phyloP scores from a whole-genome alignment of 2,113 vertebrate species.

The Pterophyllum scalare region DNA sequence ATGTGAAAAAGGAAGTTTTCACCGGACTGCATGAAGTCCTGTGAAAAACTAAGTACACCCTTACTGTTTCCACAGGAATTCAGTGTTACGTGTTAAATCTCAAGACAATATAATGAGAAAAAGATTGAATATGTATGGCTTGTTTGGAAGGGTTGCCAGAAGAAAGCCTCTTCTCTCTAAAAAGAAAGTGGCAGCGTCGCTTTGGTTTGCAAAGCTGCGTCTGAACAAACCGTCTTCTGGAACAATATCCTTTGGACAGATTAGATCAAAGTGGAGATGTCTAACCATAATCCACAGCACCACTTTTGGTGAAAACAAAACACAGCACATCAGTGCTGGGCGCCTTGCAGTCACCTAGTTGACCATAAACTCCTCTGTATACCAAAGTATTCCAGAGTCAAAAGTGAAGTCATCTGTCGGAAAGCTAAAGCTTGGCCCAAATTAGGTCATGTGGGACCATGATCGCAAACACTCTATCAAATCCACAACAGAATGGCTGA shows the following conservation, averaged over 20 bases:
- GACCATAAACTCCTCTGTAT: neutral
- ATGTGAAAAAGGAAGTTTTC: neutral
- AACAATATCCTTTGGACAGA: too few relatives aligned
- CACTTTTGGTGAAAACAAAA: too few relatives aligned
- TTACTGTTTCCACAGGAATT: neutral
- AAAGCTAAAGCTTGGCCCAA: neutral
- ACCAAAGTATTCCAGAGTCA: neutral
- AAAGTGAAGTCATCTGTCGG: neutral
- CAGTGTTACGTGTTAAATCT: neutral
- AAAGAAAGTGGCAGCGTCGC: rapidly evolving
- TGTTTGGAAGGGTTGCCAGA: neutral
- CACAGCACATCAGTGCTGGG: too few relatives aligned
- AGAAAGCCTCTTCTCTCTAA: neutral
- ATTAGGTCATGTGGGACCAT: neutral
- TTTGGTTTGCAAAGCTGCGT: neutral
- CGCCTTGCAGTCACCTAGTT: neutral
- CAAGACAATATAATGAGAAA: neutral
- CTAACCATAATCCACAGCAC: too few relatives aligned
- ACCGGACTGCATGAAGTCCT: neutral
- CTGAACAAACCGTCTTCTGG: neutral
- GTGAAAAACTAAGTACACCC: rapidly evolving
- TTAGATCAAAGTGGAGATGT: too few relatives aligned
- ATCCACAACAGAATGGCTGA: neutral
- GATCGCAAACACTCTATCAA: too few relatives aligned
- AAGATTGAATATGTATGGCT: neutral